Evolutionary conservation across 2,888 invertebrate genomes (phyloP), one percentile per base, ranked within the genome.

Genomic region (Rhaphigaster nebulosa): DNA sequence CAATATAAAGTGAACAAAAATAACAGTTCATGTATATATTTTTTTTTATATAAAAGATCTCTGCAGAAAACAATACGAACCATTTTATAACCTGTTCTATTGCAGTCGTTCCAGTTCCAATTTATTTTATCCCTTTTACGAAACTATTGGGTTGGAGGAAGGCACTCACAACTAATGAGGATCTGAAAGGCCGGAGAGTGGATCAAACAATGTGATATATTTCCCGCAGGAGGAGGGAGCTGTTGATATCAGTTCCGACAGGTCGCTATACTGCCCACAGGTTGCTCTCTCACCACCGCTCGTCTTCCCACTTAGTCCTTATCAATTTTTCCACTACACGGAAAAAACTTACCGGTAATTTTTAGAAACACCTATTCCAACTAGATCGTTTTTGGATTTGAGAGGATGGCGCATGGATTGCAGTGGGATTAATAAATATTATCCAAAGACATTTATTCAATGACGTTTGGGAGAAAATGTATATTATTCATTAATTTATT

Each of bases 191-290:
- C 34, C 38, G 8, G 38, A 12, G 70, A 76, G 70, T 76, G 70
- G 70, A 76, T 76, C 70, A 76, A 76, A 76, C 20, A 76, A 76
- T 76, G 70, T 76, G 70, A 76, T 76, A 76, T 76, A 76, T 76
- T 76, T 76, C 70, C 70, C 70, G 34, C 6, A 76, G 70, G 34
- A 34, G 70, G 20, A 23, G 10, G 70, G 20, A 23, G 10, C 70
- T 76, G 70, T 76, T 76, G 70, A 76, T 76, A 38, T 38, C 29
- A 34, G 34, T 38, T 34, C 34, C 70, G 34, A 76, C 70, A 76
- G 70, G 70, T 76, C 34, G 8, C 38, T 38, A 8, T 2, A 0
- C 38, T 38, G 38, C 8, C 70, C 38, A 76, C 70, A 76, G 70
- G 70, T 76, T 20, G 70, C 5, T 5, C 34, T 34, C 70, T 76